Evolutionary conservation across 2,113 vertebrate genomes (phyloP).

Genomic region (Silurus asotus): DNA sequence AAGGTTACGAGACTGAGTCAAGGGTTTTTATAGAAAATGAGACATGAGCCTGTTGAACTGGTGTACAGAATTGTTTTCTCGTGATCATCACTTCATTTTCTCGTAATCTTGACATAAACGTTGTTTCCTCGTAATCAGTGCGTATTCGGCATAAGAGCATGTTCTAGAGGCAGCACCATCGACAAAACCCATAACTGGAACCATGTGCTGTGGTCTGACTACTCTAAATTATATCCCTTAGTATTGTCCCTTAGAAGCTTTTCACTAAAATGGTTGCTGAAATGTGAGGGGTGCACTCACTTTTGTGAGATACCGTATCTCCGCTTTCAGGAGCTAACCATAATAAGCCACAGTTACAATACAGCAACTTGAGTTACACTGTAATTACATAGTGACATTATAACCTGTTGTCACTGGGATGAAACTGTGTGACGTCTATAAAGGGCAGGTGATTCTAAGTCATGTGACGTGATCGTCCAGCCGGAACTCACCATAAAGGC

Average conservation of each 20-base stretch:
- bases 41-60: neutral
- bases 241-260: too few relatives aligned
- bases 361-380: neutral
- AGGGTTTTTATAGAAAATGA: neutral
- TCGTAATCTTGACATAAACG: too few relatives aligned
- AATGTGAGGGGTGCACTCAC: too few relatives aligned
- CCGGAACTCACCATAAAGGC: constrained; percentile 86
- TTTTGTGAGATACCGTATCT: neutral
- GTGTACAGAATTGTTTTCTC: too few relatives aligned
- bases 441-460: neutral
- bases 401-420: neutral
- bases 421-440: neutral
- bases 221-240: too few relatives aligned
- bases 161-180: too few relatives aligned
- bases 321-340: constrained; percentile 18
- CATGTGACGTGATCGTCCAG: neutral
- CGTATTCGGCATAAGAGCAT: too few relatives aligned
- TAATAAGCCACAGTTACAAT: neutral
- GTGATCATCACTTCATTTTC: too few relatives aligned
- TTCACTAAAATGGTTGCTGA: too few relatives aligned
- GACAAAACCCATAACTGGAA: too few relatives aligned
- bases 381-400: neutral
- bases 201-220: too few relatives aligned
- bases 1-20: neutral
- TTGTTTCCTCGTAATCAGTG: too few relatives aligned